phyloP scores from a whole-genome alignment of 2,888 invertebrate genomes.

The Meta bourneti region DNA sequence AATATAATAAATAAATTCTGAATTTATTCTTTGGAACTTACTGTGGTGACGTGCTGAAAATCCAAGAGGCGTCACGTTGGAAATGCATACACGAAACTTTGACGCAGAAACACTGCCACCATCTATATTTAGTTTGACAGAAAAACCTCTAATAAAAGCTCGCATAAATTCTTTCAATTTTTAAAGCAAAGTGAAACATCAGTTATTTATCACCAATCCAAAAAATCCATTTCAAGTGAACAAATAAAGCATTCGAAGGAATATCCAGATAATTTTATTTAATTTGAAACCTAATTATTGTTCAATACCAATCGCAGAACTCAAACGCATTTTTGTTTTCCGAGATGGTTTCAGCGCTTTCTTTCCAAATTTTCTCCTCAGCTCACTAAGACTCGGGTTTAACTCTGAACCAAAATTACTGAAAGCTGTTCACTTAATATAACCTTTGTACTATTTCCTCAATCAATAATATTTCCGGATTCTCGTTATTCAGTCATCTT shows the following conservation, averaged over 20 bases:
- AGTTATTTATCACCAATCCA: not conserved
- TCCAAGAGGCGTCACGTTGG: too few relatives aligned
- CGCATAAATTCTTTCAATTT: too few relatives aligned
- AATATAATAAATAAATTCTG: too few relatives aligned
- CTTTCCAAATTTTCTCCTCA: constrained; percentile 4
- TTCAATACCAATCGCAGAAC: not conserved
- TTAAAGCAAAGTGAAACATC: not conserved
- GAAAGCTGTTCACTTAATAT: constrained; percentile 51
- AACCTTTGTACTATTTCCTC: constrained; percentile 27
- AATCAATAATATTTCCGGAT: constrained; percentile 44
- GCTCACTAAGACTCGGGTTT: constrained; percentile 11
- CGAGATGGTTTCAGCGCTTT: not conserved
- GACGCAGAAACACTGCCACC: too few relatives aligned
- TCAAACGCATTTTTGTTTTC: not conserved
- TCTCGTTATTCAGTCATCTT: not conserved
- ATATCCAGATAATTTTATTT: constrained; percentile 6
- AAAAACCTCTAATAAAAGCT: too few relatives aligned
- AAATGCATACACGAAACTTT: too few relatives aligned
- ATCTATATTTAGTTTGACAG: too few relatives aligned
- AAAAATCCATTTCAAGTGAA: not conserved
- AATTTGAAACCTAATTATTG: constrained; percentile 13
- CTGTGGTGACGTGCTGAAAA: too few relatives aligned
- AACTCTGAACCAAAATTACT: constrained; percentile 5
- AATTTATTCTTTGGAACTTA: too few relatives aligned
- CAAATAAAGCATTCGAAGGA: not conserved